phyloP scores from a whole-genome alignment of 2,888 invertebrate genomes.

The Lasioglossum villosulum region DNA sequence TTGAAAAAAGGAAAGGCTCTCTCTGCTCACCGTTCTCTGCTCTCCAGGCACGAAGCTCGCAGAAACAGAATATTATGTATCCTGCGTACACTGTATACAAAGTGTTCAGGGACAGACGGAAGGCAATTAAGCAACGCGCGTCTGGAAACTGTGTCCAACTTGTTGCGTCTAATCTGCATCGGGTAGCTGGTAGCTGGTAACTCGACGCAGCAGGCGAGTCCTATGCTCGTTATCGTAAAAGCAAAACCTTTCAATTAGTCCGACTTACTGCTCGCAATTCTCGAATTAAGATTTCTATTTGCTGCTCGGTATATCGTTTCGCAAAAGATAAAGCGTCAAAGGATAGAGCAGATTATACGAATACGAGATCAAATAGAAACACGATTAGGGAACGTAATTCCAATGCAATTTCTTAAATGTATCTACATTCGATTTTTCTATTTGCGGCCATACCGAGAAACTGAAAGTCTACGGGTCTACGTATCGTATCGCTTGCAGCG shows the following conservation, averaged over 20 bases:
- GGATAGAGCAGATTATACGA: too few species aligned
- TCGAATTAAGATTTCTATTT: neutral
- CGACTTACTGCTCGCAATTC: neutral
- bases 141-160: slow-evolving; percentile 1
- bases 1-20: neutral
- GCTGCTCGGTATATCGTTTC: neutral
- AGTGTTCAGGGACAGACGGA: neutral
- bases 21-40: neutral
- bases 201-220: neutral
- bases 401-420: too few species aligned
- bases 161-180: slow-evolving; percentile 32
- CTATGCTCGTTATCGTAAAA: neutral
- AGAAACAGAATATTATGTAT: neutral
- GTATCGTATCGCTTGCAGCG: neutral
- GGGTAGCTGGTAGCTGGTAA: neutral
- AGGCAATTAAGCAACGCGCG: slow-evolving; percentile 11
- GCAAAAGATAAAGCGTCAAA: neutral
- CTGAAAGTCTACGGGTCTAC: too few species aligned
- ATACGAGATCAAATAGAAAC: too few species aligned
- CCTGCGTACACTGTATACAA: too few species aligned
- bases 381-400: too few species aligned
- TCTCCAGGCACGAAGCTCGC: neutral
- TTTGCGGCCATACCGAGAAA: too few species aligned
- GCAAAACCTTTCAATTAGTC: neutral
- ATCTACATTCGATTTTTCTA: too few species aligned